A percentile compares a stretch with the other conserved stretches of the same genome.
phyloP scores from a whole-genome alignment of 2,797 vertebrate species.

The Neoniphon sammara region DNA sequence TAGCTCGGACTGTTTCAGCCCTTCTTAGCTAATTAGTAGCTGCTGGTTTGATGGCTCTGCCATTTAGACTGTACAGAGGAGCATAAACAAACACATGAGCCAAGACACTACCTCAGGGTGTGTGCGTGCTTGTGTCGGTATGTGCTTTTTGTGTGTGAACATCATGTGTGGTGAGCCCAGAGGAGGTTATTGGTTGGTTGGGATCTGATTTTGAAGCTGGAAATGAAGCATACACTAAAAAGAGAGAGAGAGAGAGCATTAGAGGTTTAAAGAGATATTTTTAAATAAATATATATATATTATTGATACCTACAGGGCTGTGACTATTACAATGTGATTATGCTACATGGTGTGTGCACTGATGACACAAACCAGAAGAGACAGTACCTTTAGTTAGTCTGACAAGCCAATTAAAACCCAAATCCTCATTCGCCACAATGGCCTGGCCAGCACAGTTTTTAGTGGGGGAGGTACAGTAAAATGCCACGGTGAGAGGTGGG shows the following conservation, averaged over 20 bases:
- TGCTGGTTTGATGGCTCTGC: constrained; percentile 41
- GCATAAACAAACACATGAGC: constrained; percentile 31
- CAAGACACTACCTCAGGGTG: constrained; percentile 8
- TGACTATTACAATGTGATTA: background rate
- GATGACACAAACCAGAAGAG: background rate
- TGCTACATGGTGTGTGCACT: too few relatives aligned
- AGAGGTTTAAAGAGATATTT: background rate
- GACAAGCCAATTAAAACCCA: constrained; percentile 22
- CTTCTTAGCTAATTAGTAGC: constrained; percentile 52
- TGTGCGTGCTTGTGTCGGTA: background rate
- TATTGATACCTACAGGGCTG: background rate
- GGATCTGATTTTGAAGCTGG: background rate
- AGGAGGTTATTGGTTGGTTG: constrained; percentile 22
- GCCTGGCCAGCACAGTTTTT: constrained; percentile 3
- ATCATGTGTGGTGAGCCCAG: constrained; percentile 11
- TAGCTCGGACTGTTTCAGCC: constrained; percentile 39
- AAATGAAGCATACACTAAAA: background rate
- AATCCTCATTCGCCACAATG: too few relatives aligned
- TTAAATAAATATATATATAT: too few relatives aligned
- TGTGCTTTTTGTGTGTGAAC: background rate
- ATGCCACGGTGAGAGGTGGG: constrained; percentile 9
- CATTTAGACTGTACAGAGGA: constrained; percentile 26
- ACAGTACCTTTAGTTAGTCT: background rate
- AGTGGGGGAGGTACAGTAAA: constrained; percentile 1
- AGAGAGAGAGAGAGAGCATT: background rate